Evolutionary conservation across 2,888 invertebrate species (phyloP).

Genomic region (Tubulanus polymorphus): DNA sequence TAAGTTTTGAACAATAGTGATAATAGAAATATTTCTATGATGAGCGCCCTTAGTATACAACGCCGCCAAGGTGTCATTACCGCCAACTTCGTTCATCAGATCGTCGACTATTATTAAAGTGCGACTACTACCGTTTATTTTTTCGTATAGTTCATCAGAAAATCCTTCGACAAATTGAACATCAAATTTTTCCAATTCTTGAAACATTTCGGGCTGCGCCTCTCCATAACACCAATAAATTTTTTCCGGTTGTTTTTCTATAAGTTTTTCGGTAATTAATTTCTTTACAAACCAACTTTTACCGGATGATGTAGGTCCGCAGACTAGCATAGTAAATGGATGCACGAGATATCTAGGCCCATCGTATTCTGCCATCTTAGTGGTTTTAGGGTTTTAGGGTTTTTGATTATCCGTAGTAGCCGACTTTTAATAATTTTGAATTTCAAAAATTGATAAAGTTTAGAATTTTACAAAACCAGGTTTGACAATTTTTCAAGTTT

Average conservation of each 20-base stretch:
- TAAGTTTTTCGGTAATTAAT: conserved; percentile 1
- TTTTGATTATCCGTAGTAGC: no score
- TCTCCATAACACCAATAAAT: conserved; percentile 9
- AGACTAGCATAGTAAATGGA: conserved; percentile 4
- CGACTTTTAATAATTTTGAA: no score
- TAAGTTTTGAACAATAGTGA: not conserved
- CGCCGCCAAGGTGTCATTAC: not conserved
- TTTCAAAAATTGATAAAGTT: no score
- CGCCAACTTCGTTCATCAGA: not conserved
- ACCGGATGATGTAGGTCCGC: conserved; percentile 11
- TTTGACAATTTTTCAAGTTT: no score
- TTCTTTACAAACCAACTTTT: conserved; percentile 12
- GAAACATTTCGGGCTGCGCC: conserved; percentile 1
- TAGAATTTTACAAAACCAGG: no score
- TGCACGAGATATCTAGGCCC: no score
- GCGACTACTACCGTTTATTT: not conserved
- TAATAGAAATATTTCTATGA: not conserved
- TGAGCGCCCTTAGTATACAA: conserved; percentile 2
- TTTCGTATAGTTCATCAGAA: not conserved
- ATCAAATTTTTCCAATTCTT: not conserved
- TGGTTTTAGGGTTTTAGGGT: no score
- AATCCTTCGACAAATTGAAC: conserved; percentile 8
- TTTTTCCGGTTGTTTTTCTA: not conserved
- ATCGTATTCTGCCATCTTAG: no score
- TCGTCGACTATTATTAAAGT: not conserved